A percentile compares a stretch with the other conserved stretches of the same genome.
These are phyloP conservation scores for Zonitis immaculata DNA, from an alignment of 2,888 invertebrate genomes.

Conservation along the genomic window DNA sequence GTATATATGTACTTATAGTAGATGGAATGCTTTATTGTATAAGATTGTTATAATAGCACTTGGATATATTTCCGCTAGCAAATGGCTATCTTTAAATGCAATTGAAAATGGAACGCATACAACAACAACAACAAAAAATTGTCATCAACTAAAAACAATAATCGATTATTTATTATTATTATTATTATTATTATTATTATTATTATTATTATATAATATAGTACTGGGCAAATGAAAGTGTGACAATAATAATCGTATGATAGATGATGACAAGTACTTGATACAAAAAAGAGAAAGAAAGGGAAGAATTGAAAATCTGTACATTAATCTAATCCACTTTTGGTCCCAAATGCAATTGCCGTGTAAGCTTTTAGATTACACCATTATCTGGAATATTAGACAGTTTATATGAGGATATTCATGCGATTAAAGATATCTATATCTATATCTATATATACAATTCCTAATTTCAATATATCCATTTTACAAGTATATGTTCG, in stretches of 20 bases:
- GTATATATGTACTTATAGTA: too few species aligned
- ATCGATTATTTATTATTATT: too few species aligned
- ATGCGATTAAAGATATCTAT: neutral
- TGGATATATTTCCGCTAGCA: conserved; percentile 36
- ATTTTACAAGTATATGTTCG: too few species aligned
- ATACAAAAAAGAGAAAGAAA: neutral
- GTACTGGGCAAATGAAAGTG: too few species aligned
- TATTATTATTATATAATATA: too few species aligned
- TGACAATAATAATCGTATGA: conserved; percentile 7
- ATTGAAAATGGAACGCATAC: conserved; percentile 18
- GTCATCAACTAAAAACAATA: too few species aligned
- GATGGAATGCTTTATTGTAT: conserved; percentile 32
- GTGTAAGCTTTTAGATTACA: conserved; percentile 36
- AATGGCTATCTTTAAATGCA: conserved; percentile 29
- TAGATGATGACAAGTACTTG: conserved; percentile 16
- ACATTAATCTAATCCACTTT: conserved; percentile 43
- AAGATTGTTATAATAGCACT: conserved; percentile 32
- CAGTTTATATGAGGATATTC: conserved; percentile 10
- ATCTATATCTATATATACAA: too few species aligned
- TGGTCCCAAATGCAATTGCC: conserved; percentile 46
- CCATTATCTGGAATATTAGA: conserved; percentile 34
- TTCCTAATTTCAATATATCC: too few species aligned
- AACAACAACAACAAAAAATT: too few species aligned
- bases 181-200: too few species aligned
- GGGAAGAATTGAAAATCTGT: conserved; percentile 31